phyloP scores from a whole-genome alignment of 1,140 invertebrate species.

The Diuraphis noxia region DNA sequence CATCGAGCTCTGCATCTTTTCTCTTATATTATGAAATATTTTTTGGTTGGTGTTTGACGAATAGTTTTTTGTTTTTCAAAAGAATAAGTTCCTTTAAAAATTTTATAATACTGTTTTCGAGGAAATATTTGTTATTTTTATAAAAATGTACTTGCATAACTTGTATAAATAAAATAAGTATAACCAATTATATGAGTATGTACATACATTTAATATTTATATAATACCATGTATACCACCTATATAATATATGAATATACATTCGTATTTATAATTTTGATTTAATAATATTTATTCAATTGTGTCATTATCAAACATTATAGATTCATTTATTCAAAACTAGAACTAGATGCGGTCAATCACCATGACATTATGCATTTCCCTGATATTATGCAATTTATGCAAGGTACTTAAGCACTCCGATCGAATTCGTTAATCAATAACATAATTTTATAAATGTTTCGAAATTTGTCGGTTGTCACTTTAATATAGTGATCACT shows the following conservation, averaged over 20 bases:
- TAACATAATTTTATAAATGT: background rate
- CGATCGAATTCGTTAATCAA: constrained; percentile 25
- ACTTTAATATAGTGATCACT: background rate
- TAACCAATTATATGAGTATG: background rate
- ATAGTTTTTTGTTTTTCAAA: background rate
- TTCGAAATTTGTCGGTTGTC: constrained; percentile 7
- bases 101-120: too few species aligned
- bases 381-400: constrained; percentile 24
- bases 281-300: background rate
- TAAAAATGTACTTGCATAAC: background rate
- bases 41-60: background rate
- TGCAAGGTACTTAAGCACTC: background rate
- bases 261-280: background rate
- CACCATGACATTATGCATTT: constrained; percentile 19
- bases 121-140: too few species aligned
- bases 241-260: background rate
- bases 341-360: constrained; percentile 13
- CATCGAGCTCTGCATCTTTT: too few species aligned
- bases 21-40: background rate
- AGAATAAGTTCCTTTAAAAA: too few species aligned
- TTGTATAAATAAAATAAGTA: background rate
- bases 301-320: background rate
- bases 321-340: background rate
- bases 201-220: background rate
- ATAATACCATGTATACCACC: background rate